Percentiles rank a stretch among this genome's conserved stretches.
Evolutionary conservation across 2,888 invertebrate species (phyloP).

Genomic region (Lissonota sp.): DNA sequence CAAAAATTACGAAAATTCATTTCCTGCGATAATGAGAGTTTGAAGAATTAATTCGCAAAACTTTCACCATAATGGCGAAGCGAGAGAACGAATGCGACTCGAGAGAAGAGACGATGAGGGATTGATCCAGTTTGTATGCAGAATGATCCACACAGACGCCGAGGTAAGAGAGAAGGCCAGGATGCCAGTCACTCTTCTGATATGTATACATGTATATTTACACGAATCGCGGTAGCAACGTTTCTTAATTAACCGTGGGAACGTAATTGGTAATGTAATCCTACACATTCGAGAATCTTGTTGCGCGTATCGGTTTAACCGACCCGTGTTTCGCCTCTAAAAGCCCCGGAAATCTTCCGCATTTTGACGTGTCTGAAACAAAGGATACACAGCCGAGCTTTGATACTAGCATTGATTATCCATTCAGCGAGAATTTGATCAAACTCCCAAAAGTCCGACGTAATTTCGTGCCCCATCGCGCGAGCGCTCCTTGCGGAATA

Average conservation of each 20-base stretch:
- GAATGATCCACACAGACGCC: neutral
- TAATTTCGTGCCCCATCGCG: too few species aligned
- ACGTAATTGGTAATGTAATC: conserved; percentile 54
- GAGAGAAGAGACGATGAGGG: conserved; percentile 5
- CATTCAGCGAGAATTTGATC: too few species aligned
- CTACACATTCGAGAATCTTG: conserved; percentile 32
- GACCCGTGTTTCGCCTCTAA: conserved; percentile 1
- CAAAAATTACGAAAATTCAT: too few species aligned
- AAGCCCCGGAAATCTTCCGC: too few species aligned
- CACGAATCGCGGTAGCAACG: conserved; percentile 36
- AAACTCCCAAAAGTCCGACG: too few species aligned
- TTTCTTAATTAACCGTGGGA: conserved; percentile 64
- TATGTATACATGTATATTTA: neutral
- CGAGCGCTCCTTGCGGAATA: too few species aligned
- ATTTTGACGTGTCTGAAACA: too few species aligned
- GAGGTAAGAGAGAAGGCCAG: neutral
- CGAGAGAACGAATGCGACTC: neutral
- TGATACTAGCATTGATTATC: too few species aligned
- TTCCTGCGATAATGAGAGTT: neutral
- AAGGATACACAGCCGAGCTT: too few species aligned
- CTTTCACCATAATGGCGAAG: too few species aligned
- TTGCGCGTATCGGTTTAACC: neutral
- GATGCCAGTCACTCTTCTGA: conserved; percentile 27
- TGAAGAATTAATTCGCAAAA: too few species aligned
- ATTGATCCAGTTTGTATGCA: neutral